Evolutionary conservation across 92 coral and sea anemone genomes (phyloP).

Genomic region (Phenganax stokvisi): DNA sequence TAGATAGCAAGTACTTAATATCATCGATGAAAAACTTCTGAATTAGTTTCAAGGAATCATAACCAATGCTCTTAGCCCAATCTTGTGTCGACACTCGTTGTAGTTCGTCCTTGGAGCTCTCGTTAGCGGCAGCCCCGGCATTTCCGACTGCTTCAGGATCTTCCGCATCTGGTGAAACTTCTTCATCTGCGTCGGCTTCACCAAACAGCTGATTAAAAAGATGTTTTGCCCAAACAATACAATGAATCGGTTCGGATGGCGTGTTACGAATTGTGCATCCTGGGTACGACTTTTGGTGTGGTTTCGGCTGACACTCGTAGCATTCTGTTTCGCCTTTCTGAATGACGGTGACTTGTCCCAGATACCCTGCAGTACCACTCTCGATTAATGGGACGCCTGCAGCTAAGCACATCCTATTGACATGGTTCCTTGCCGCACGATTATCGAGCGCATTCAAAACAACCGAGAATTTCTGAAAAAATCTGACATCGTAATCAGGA

Average conservation of each 20-base stretch:
- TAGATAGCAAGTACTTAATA: constrained; percentile 85
- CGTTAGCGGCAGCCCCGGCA: constrained; percentile 77
- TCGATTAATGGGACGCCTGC: constrained; percentile 93
- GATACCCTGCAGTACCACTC: constrained; percentile 95
- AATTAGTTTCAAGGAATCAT: constrained; percentile 62
- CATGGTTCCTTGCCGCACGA: constrained; percentile 97
- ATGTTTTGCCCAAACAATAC: constrained; percentile 99
- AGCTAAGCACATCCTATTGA: constrained; percentile 95
- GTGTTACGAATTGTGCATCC: constrained; percentile 98
- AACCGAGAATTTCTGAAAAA: constrained; percentile 77
- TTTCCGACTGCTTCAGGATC: constrained; percentile 93
- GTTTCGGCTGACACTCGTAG: constrained; percentile 99
- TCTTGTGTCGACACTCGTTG: constrained; percentile 77
- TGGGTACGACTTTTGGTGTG: constrained; percentile 87
- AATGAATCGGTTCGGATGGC: constrained; percentile 97
- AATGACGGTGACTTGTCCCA: constrained; percentile 91
- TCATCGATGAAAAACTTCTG: constrained; percentile 90
- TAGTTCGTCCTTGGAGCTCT: constrained; percentile 53
- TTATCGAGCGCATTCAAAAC: constrained; percentile 98
- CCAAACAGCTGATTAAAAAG: constrained; percentile 95
- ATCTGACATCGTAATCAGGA: constrained; percentile 78
- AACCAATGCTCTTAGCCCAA: constrained; percentile 86
- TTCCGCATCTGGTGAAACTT: constrained; percentile 96
- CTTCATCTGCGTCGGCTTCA: constrained; percentile 99
- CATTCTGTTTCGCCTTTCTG: constrained; percentile 90